Evolutionary conservation across 2,797 vertebrate genomes (phyloP), one percentile per base, ranked within the genome.

Genomic region (Ctenopoma kingsleyae): DNA sequence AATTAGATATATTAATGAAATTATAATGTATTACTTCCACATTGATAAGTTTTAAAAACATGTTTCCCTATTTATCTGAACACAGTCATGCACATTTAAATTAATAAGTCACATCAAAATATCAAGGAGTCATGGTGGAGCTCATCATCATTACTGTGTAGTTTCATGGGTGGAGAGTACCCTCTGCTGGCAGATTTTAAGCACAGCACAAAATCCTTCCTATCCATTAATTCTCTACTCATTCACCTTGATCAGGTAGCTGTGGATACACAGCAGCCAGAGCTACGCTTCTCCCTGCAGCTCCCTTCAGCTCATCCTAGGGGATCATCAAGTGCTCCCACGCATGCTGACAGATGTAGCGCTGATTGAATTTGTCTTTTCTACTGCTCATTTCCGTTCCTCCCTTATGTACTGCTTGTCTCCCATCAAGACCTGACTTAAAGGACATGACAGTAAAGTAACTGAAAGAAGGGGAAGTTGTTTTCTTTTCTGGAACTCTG

Each of bases 131-230:
- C 43, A 49, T 43, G 16, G 23, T 32, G 17, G 43, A 17, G 44
- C 15, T 13, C 6, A 67, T 61, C 16, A 36, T 50, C 30, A 11
- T 53, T 25, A 47, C 20, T 20, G 36, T 61, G 46, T 38, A 17
- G n/a, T 80, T 81, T 61, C 8, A 23, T 59, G 40, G 49, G 74
- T 60, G 49, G 27, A 86, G 27, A 80, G 68, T 56, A 77, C 80
- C 79, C 84, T 89, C 94, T 93, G 82, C 80, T 92, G 93, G 91
- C 22, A 20, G 2, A 1, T 11, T 6, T 2, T 4, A 3, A 38
- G 6, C 4, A 82, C 0, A 35, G 44, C 78, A 60, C 53, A 23
- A 9, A 5, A 43, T 32, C 4, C 15, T 1, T 38, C 11, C 41
- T 22, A 2, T 49, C 9, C 25, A 20, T 62, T 43, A n/a, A 25